phyloP scores from a whole-genome alignment of 1,140 invertebrate species.

The roundworm (Caenorhabditis elegans) region DNA sequence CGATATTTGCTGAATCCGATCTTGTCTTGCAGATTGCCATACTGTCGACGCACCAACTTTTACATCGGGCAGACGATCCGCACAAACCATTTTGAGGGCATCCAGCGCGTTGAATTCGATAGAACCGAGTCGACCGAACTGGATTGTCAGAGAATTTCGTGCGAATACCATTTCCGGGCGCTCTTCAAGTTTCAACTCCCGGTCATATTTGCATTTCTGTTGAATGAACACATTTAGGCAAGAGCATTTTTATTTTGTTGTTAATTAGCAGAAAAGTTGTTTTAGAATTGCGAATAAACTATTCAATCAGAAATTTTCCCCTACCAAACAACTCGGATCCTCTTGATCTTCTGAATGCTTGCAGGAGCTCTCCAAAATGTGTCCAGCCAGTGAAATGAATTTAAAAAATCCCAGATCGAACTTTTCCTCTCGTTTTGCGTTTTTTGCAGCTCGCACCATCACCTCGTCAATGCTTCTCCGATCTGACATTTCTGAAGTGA shows the following conservation, averaged over 20 bases:
- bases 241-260: too few relatives aligned
- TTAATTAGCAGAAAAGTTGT: too few relatives aligned
- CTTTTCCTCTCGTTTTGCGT: neutral
- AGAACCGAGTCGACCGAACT: conserved; percentile 67
- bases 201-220: conserved; percentile 74
- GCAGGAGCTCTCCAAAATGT: conserved; percentile 1
- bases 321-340: neutral
- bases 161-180: conserved; percentile 98
- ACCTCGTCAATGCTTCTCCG: neutral
- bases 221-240: too few relatives aligned
- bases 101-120: conserved; percentile 82
- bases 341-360: neutral
- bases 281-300: too few relatives aligned
- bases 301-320: too few relatives aligned
- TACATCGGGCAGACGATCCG: conserved; percentile 74
- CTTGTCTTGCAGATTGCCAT: conserved; percentile 84
- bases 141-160: conserved; percentile 75
- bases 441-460: neutral
- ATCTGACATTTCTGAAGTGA: too few relatives aligned
- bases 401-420: neutral
- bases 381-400: neutral
- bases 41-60: conserved; percentile 75
- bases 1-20: conserved; percentile 74
- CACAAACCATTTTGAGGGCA: conserved; percentile 79
- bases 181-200: conserved; percentile 79